Conservation (phyloP, 2,797 vertebrate species). For the Scleropages formosus region DNA sequence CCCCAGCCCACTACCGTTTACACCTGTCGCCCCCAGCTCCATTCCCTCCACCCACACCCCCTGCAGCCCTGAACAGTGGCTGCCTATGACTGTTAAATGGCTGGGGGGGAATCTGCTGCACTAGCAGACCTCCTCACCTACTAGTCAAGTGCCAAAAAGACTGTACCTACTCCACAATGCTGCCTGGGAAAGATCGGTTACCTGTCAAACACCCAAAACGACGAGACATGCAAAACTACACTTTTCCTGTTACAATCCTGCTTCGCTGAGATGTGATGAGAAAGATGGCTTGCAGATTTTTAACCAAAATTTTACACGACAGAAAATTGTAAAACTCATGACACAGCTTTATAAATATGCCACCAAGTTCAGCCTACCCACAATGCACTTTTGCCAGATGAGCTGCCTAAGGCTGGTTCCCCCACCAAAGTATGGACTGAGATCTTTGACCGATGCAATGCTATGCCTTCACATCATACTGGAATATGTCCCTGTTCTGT, state of each 20-base stretch:
- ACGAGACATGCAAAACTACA: background rate
- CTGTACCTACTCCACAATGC: constrained; percentile 66
- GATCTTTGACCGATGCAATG: constrained; percentile 64
- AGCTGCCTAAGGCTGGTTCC: constrained; percentile 59
- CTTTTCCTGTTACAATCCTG: background rate
- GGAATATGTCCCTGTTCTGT: constrained; percentile 69
- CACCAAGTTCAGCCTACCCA: constrained; percentile 57
- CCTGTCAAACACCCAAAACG: constrained; percentile 53
- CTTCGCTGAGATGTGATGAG: constrained; percentile 9
- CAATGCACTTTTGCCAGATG: constrained; percentile 61
- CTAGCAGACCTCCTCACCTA: constrained; percentile 65
- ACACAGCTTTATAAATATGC: constrained; percentile 49
- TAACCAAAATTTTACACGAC: constrained; percentile 55
- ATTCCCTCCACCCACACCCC: constrained; percentile 57
- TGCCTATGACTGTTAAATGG: constrained; percentile 79
- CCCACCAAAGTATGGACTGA: constrained; percentile 37
- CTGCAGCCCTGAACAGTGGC: constrained; percentile 63
- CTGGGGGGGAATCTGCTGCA: constrained; percentile 62
- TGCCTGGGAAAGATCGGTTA: constrained; percentile 73
- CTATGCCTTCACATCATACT: constrained; percentile 76
- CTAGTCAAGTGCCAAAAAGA: constrained; percentile 81
- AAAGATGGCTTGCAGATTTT: constrained; percentile 53
- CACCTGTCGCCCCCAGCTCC: no score
- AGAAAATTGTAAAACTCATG: constrained; percentile 45
- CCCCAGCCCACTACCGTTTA: constrained; percentile 40